phyloP scores from a whole-genome alignment of 2,113 vertebrate genomes.

The Nestor notabilis region DNA sequence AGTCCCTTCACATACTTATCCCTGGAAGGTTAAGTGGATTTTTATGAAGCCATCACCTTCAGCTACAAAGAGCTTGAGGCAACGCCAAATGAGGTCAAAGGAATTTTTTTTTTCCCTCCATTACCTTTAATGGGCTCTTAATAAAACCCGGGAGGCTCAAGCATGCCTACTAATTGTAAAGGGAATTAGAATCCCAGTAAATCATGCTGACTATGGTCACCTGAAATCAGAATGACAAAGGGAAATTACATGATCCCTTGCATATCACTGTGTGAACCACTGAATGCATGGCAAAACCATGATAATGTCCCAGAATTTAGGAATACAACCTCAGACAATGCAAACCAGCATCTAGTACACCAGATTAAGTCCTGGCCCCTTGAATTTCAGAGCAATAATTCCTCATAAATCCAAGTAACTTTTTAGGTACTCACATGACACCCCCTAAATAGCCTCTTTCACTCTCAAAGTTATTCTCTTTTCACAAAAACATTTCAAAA shows the following conservation, averaged over 20 bases:
- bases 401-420: not conserved
- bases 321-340: not conserved
- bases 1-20: not conserved
- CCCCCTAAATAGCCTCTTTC: not conserved
- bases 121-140: constrained; percentile 31
- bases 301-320: not conserved
- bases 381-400: not conserved
- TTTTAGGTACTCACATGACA: not conserved
- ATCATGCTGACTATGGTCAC: not conserved
- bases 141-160: not conserved
- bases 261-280: not conserved
- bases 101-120: not conserved
- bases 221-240: not conserved
- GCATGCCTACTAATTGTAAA: not conserved
- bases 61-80: constrained; percentile 3
- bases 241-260: not conserved
- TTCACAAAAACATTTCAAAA: not conserved
- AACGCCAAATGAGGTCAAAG: constrained; percentile 47
- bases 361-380: not conserved
- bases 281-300: not conserved
- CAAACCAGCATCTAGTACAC: not conserved
- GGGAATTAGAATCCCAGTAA: constrained; percentile 18
- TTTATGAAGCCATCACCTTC: constrained; percentile 48
- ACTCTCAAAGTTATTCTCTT: not conserved
- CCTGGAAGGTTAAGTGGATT: constrained; percentile 53